Evolutionary conservation across 2,113 vertebrate species (phyloP), one percentile per base, ranked within the genome.

Genomic region (Trichechus manatus): DNA sequence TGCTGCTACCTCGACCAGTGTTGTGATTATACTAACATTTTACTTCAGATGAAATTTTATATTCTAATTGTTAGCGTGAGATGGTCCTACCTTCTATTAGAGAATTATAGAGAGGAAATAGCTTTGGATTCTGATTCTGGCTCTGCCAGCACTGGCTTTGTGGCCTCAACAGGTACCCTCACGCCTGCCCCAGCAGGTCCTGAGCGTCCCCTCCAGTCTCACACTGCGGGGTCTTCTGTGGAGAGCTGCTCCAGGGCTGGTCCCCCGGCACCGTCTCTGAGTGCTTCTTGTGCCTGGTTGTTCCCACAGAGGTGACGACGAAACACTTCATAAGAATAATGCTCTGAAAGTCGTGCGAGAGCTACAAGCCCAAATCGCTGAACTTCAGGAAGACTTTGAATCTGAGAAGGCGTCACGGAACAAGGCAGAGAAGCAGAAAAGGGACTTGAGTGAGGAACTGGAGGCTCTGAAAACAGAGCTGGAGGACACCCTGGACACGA

Each of bases 401-500:
- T 99, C 99, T 0, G 99, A 99, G 98, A 99, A 99, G 97, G 98
- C 98, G 0, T 99, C 99, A 1, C 98, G 99, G 27, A 99, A 99
- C 98, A 99, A 99, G 98, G 99, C 99, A 0, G 99, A 99, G 59
- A 99, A 99, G 96, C 99, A 99, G 31, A 99, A 99, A 88, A 98
- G 99, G 96, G 99, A 99, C 97, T 95, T 99, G 96, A 99, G 99
- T 68, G 99, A 99, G 96, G 99, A 99, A 94, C 96, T 99, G 81
- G 99, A 99, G 96, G 99, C 99, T 44, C 98, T 99, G 92, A 99
- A 99, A 97, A 99, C 99, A 0, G 99, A 99, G 84, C 98, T 99
- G 93, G 99, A 99, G 97, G 99, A 99, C 98, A 99, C 99, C 0
- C 98, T 99, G 98, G 99, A 99, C 72, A 99, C 99, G 82, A 99